A percentile compares a stretch with the other conserved stretches of the same genome.
Conservation (phyloP, 2,888 invertebrate species). For the Chelonus formosanus region DNA sequence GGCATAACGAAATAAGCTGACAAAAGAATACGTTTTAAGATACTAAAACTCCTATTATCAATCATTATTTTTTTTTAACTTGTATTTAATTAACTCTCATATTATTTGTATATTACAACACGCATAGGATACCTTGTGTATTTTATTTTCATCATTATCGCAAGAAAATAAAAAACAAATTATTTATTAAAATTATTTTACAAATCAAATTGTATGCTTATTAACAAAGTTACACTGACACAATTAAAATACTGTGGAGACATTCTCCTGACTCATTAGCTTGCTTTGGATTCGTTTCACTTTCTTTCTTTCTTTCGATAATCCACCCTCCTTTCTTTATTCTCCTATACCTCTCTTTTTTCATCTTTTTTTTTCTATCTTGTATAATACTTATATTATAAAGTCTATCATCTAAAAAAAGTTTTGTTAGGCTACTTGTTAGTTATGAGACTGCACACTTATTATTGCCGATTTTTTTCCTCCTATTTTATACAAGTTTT, state of each 20-base stretch:
- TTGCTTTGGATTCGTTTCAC: constrained; percentile 33
- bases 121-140: background rate
- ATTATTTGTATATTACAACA: constrained; percentile 25
- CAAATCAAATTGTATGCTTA: no score
- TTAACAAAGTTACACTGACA: constrained; percentile 21
- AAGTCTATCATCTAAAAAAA: constrained; percentile 30
- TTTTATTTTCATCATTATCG: constrained; percentile 20
- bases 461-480: constrained; percentile 22
- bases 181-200: constrained; percentile 47
- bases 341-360: constrained; percentile 13
- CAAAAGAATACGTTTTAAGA: constrained; percentile 54
- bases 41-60: constrained; percentile 54
- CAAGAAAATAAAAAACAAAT: constrained; percentile 37
- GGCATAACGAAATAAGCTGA: constrained; percentile 58
- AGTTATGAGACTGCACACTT: constrained; percentile 44
- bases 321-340: background rate
- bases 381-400: constrained; percentile 10
- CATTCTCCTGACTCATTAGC: constrained; percentile 38
- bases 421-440: constrained; percentile 37
- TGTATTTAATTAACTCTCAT: constrained; percentile 33
- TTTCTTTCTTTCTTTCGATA: constrained; percentile 7
- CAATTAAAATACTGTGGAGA: constrained; percentile 57
- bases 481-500: background rate
- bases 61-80: constrained; percentile 45
- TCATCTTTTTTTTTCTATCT: background rate